These are phyloP conservation scores for Atlantisia rogersi DNA, from an alignment of 2,113 vertebrate genomes.

Conservation along the genomic window DNA sequence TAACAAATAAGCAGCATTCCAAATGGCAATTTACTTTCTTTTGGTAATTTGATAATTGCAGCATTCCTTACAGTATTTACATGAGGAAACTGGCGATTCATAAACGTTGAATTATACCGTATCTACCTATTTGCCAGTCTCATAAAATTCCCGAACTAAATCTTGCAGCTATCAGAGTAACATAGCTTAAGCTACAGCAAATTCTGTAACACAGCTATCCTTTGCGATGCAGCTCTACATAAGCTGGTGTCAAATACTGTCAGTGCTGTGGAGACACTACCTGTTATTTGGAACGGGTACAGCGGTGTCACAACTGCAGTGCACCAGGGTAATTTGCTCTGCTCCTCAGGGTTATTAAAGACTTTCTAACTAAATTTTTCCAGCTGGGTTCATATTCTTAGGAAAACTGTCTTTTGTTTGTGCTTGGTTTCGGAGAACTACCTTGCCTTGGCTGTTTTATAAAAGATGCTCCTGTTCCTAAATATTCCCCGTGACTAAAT, in stretches of 20 bases:
- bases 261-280: background rate
- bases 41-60: constrained; percentile 28
- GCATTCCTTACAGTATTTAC: constrained; percentile 49
- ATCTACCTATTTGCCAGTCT: constrained; percentile 11
- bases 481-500: background rate
- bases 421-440: background rate
- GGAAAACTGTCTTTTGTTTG: background rate
- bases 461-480: background rate
- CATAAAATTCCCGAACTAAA: constrained; percentile 39
- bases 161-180: background rate
- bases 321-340: background rate
- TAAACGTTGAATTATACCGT: constrained; percentile 39
- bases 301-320: background rate
- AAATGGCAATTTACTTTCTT: background rate
- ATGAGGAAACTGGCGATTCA: constrained; percentile 13
- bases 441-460: background rate
- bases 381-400: background rate
- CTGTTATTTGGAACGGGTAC: background rate
- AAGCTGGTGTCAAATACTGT: background rate
- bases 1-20: constrained; percentile 9
- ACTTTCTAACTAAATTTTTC: background rate
- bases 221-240: background rate
- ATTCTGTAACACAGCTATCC: background rate
- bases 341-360: background rate
- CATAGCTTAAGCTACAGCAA: background rate